A percentile compares a stretch with the other conserved stretches of the same genome.
Evolutionary conservation across 2,113 vertebrate genomes (phyloP).

Genomic region (Epinephelus moara): DNA sequence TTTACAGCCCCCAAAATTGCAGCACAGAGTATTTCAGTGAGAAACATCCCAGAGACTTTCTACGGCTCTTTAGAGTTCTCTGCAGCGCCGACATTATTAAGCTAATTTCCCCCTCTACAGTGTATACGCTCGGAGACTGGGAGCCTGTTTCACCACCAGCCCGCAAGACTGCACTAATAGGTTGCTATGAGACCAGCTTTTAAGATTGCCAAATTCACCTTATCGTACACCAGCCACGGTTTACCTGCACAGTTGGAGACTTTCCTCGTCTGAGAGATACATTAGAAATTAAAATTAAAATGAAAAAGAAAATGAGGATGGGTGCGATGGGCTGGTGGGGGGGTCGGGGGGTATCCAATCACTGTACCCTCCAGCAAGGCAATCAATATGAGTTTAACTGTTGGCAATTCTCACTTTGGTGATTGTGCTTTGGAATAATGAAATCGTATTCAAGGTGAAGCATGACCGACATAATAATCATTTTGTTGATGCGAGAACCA

Average conservation of each 20-base stretch:
- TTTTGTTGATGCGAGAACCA: slow-evolving; percentile 48
- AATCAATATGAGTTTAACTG: slow-evolving; percentile 81
- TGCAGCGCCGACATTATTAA: slow-evolving; percentile 50
- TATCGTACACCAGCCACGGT: slow-evolving; percentile 61
- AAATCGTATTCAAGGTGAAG: slow-evolving; percentile 77
- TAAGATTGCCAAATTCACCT: slow-evolving; percentile 49
- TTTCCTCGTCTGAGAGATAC: slow-evolving; percentile 34
- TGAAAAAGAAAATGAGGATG: slow-evolving; percentile 55
- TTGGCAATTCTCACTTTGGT: slow-evolving; percentile 74
- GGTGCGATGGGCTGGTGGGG: slow-evolving; percentile 6
- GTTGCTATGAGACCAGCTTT: slow-evolving; percentile 57
- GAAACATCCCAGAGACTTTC: slow-evolving; percentile 53
- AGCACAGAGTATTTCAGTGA: slow-evolving; percentile 47
- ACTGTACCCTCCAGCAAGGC: slow-evolving; percentile 54
- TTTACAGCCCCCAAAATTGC: slow-evolving; percentile 57
- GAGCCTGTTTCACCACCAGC: slow-evolving; percentile 24
- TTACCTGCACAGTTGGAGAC: slow-evolving; percentile 65
- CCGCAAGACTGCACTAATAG: slow-evolving; percentile 36
- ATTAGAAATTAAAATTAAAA: slow-evolving; percentile 73
- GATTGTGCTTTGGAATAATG: slow-evolving; percentile 81
- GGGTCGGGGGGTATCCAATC: slow-evolving; percentile 48
- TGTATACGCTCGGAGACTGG: slow-evolving; percentile 1
- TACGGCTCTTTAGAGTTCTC: slow-evolving; percentile 39
- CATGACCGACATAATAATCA: slow-evolving; percentile 68
- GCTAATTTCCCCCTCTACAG: slow-evolving; percentile 22